Conservation (phyloP, 2,797 vertebrate genomes). For the Linurgus olivaceus region DNA sequence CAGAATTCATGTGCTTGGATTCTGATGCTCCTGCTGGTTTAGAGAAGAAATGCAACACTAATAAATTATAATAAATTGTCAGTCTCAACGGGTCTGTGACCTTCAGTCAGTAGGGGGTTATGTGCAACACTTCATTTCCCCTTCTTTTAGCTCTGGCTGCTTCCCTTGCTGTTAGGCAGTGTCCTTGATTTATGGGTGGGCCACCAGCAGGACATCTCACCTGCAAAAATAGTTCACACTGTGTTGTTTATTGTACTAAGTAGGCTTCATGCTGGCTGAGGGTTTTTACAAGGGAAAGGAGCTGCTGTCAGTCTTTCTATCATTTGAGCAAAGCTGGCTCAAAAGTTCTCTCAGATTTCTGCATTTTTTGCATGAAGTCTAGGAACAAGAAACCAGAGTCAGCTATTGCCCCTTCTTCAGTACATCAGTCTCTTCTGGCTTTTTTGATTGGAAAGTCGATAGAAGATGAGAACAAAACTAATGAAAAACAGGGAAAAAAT, state of each 20-base stretch:
- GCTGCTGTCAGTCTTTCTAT: conserved; percentile 77
- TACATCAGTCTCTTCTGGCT: not conserved
- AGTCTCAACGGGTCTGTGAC: conserved; percentile 76
- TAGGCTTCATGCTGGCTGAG: conserved; percentile 79
- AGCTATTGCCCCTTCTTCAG: conserved; percentile 17
- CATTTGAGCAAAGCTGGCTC: conserved; percentile 67
- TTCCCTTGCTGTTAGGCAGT: conserved; percentile 69
- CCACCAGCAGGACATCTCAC: conserved; percentile 83
- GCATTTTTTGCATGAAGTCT: conserved; percentile 55
- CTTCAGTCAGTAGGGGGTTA: conserved; percentile 76
- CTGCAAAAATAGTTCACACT: conserved; percentile 89
- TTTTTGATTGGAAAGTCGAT: conserved; percentile 26
- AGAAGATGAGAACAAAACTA: conserved; percentile 30
- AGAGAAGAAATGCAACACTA: conserved; percentile 74
- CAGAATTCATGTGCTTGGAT: conserved; percentile 51
- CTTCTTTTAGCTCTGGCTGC: conserved; percentile 61
- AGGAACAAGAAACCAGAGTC: not conserved
- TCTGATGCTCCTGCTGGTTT: conserved; percentile 73
- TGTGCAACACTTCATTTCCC: conserved; percentile 73
- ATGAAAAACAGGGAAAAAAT: not conserved
- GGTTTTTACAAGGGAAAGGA: conserved; percentile 75
- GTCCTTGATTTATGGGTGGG: conserved; percentile 87
- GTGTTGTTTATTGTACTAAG: conserved; percentile 87
- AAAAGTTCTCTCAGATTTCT: conserved; percentile 71
- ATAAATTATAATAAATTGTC: conserved; percentile 80